These are phyloP conservation scores for Kryptolebias marmoratus DNA, from an alignment of 2,113 vertebrate species.

Conservation along the genomic window DNA sequence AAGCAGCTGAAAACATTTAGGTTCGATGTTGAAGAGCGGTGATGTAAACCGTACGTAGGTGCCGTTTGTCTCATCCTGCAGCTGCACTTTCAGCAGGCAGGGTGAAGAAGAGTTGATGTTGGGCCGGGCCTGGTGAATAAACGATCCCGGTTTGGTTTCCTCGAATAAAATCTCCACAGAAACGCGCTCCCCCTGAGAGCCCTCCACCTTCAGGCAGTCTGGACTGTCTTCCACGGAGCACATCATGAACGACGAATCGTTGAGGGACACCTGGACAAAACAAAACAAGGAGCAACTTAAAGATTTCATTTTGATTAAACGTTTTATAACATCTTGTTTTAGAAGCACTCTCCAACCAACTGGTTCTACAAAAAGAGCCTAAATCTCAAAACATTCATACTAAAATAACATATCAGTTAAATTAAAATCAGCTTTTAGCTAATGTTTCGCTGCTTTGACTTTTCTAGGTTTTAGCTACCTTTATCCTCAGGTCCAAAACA, in stretches of 20 bases:
- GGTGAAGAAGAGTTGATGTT: not conserved
- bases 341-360: too few species aligned
- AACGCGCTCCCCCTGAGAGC: not conserved
- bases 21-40: fast-evolving
- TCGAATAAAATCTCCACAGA: not conserved
- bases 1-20: not conserved
- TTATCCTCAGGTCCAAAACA: too few species aligned
- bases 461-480: too few species aligned
- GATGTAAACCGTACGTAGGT: not conserved
- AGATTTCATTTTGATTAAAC: not conserved
- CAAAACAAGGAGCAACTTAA: not conserved
- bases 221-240: not conserved
- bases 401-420: too few species aligned
- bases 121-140: not conserved
- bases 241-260: not conserved
- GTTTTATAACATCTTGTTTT: not conserved
- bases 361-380: too few species aligned
- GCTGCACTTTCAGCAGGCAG: not conserved
- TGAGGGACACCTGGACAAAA: not conserved
- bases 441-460: too few species aligned
- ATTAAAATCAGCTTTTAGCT: too few species aligned
- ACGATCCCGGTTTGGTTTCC: not conserved
- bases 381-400: too few species aligned
- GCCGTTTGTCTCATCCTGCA: not conserved
- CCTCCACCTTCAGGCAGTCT: not conserved